These are phyloP conservation scores for Microdon myrmicae DNA, from an alignment of 2,888 invertebrate genomes.

Conservation along the genomic window DNA sequence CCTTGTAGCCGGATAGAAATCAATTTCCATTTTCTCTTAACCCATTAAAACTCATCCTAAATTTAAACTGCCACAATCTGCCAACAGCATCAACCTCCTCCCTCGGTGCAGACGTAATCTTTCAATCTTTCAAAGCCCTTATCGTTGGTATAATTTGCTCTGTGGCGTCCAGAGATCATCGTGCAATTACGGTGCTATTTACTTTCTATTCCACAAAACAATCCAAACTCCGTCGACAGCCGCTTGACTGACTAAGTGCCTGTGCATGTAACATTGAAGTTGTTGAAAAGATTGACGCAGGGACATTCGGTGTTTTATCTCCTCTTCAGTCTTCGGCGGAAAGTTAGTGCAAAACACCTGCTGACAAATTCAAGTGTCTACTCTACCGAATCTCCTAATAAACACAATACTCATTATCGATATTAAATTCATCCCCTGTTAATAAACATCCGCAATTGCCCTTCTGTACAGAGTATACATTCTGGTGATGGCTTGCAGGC, in stretches of 20 bases:
- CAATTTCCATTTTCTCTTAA: too few species aligned
- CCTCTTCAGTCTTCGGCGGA: neutral
- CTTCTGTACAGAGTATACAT: slow-evolving; percentile 21
- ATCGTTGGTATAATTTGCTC: slow-evolving; percentile 26
- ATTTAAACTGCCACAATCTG: too few species aligned
- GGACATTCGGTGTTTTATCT: neutral
- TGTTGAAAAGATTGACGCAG: slow-evolving; percentile 25
- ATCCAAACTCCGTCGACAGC: slow-evolving; percentile 30
- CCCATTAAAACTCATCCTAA: too few species aligned
- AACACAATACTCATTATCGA: slow-evolving; percentile 52
- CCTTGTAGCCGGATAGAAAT: too few species aligned
- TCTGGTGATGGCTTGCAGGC: slow-evolving; percentile 20
- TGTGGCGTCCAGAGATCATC: slow-evolving; percentile 17
- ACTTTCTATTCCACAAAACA: slow-evolving; percentile 16
- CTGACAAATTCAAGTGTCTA: slow-evolving; percentile 66
- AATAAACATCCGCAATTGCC: slow-evolving; percentile 42
- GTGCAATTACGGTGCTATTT: slow-evolving; percentile 17
- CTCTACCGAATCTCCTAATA: slow-evolving; percentile 50
- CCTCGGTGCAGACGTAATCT: too few species aligned
- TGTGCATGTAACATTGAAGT: slow-evolving; percentile 33
- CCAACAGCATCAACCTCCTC: too few species aligned
- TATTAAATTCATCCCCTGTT: slow-evolving; percentile 53
- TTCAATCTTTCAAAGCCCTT: too few species aligned
- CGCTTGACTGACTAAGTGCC: slow-evolving; percentile 33
- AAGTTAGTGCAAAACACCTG: slow-evolving; percentile 62